These are phyloP conservation scores for Napeogenes inachia DNA, from an alignment of 2,888 invertebrate species.

Conservation along the genomic window DNA sequence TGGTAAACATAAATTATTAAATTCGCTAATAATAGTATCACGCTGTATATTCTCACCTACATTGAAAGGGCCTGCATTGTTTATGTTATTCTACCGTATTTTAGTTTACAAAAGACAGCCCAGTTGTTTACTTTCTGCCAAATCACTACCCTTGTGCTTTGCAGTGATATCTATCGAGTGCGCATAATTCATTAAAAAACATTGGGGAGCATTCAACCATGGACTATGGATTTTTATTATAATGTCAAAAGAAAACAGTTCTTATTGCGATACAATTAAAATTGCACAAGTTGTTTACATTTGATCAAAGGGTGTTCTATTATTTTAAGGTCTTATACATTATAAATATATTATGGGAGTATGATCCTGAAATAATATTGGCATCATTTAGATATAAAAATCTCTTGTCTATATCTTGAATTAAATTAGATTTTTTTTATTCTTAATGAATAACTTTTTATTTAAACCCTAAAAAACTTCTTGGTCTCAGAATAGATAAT, in stretches of 20 bases:
- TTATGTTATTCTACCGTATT: slow-evolving; percentile 72
- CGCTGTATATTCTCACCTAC: slow-evolving; percentile 56
- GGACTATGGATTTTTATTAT: slow-evolving; percentile 26
- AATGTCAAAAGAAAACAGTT: slow-evolving; percentile 20
- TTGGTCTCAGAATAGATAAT: too few species aligned
- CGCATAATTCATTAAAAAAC: slow-evolving; percentile 70
- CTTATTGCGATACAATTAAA: slow-evolving; percentile 13
- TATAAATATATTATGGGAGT: slow-evolving; percentile 2
- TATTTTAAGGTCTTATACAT: slow-evolving; percentile 40
- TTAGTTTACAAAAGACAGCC: slow-evolving; percentile 62
- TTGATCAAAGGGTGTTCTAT: slow-evolving; percentile 34
- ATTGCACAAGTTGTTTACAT: background rate
- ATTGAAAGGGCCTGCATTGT: slow-evolving; percentile 56
- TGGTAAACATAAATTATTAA: background rate
- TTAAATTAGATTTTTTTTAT: too few species aligned
- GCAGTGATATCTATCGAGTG: slow-evolving; percentile 68
- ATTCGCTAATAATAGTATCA: slow-evolving; percentile 31
- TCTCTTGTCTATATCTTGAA: too few species aligned
- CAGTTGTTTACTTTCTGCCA: slow-evolving; percentile 72
- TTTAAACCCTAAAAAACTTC: too few species aligned
- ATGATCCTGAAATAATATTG: too few species aligned
- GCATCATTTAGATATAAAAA: too few species aligned
- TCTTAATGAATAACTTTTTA: too few species aligned
- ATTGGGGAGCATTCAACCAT: slow-evolving; percentile 47
- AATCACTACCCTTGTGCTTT: slow-evolving; percentile 62